Conservation (phyloP, 2,113 vertebrate genomes). For the Cephalophus harveyi region DNA sequence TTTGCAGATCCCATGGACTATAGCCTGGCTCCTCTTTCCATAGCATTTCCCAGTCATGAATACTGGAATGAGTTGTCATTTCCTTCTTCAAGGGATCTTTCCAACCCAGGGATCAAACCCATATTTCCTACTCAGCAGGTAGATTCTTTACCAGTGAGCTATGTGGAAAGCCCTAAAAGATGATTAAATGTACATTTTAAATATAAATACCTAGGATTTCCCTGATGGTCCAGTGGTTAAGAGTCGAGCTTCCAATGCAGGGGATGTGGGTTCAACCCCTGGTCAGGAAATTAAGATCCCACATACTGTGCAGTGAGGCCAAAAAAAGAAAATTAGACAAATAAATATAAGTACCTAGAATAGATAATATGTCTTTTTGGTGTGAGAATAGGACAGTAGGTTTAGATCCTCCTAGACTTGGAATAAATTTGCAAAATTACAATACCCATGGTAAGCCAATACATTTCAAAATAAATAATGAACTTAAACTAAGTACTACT, state of each 20-base stretch:
- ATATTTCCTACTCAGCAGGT: background rate
- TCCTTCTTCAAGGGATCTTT: background rate
- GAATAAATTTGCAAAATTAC: background rate
- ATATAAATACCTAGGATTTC: background rate
- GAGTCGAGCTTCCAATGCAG: background rate
- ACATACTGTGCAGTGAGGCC: background rate
- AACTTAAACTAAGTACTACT: background rate
- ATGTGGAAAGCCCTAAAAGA: background rate
- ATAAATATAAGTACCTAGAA: background rate
- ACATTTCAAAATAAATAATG: background rate
- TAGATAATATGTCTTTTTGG: background rate
- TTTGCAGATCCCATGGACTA: background rate
- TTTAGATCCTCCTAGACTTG: background rate
- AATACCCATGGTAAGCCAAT: background rate
- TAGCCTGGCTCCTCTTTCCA: background rate
- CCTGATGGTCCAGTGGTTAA: background rate
- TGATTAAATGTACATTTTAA: background rate
- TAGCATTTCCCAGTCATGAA: background rate
- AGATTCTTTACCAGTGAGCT: background rate
- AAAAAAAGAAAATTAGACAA: background rate
- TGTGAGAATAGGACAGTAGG: background rate
- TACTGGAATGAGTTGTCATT: background rate
- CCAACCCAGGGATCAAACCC: background rate
- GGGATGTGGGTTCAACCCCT: background rate
- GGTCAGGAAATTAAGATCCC: background rate